Evolutionary conservation across 2,113 vertebrate genomes (phyloP), one percentile per base, ranked within the genome.

Genomic region (Periophthalmus modestus): DNA sequence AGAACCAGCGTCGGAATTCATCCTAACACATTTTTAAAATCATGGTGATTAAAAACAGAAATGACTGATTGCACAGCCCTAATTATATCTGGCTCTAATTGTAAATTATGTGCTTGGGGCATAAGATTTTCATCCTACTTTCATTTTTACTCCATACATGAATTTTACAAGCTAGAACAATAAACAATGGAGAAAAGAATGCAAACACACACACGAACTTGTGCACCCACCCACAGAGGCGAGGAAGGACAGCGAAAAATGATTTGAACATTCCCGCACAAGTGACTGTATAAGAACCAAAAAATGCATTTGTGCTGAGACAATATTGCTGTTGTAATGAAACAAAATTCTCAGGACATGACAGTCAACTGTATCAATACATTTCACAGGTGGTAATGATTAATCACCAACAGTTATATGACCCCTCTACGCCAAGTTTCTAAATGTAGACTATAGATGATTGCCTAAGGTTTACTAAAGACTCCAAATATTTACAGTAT

Each of bases 1-100:
- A 94, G 93, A 98, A 99, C 96, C 97, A 99, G 71, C 89, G 93
- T 79, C 90, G 96, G 90, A 98, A 99, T 90, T 99, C 98, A 84
- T 99, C 98, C 98, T 99, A 50, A 23, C 55, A 34, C 39, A 43
- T 43, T 43, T 43, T 43, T 11, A 43, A 43, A 78, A 74, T 36
- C 23, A 52, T 52, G 39, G 48, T 52, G 16, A 52, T 52, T 5
- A 52, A 52, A 52, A 52, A n/a, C n/a, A n/a, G n/a, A n/a, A n/a
- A n/a, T n/a, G n/a, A n/a, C n/a, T n/a, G n/a, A n/a, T n/a, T n/a
- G n/a, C n/a, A n/a, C n/a, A n/a, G n/a, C n/a, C n/a, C n/a, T n/a
- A n/a, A n/a, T n/a, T n/a, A n/a, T n/a, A n/a, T n/a, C n/a, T n/a
- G n/a, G n/a, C n/a, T n/a, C 39, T 43, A 43, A 43, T 39, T 39